phyloP scores from a whole-genome alignment of 2,888 invertebrate species.

The Aleiodes leptofemur region DNA sequence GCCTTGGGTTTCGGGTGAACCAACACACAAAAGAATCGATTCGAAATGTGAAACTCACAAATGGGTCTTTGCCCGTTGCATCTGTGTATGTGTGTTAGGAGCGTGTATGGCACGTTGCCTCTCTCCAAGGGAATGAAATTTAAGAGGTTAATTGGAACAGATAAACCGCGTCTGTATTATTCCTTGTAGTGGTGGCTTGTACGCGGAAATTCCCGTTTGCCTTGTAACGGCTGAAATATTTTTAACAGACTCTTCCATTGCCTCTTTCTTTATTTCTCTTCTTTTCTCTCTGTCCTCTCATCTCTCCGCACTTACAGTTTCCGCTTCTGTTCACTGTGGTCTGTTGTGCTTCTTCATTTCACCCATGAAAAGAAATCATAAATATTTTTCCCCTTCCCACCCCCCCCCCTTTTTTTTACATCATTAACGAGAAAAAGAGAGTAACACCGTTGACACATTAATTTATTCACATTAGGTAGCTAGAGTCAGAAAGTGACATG shows the following conservation, averaged over 20 bases:
- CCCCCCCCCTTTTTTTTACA: conserved; percentile 27
- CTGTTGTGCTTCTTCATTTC: conserved; percentile 17
- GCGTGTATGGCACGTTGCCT: background rate
- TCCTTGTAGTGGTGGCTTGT: conserved; percentile 45
- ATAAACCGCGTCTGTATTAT: conserved; percentile 60
- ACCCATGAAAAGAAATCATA: conserved; percentile 40
- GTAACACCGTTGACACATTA: conserved; percentile 45
- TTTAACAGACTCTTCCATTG: conserved; percentile 31
- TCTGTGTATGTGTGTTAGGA: background rate
- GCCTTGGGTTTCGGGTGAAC: conserved; percentile 28
- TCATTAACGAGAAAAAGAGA: conserved; percentile 53
- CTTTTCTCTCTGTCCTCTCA: background rate
- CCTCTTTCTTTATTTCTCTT: conserved; percentile 18
- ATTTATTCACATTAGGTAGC: conserved; percentile 45
- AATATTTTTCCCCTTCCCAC: conserved; percentile 18
- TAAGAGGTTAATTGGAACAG: conserved; percentile 66
- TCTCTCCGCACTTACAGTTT: background rate
- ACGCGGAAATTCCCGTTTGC: conserved; percentile 36
- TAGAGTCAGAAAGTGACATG: conserved; percentile 47
- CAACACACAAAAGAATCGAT: conserved; percentile 44
- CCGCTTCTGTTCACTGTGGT: conserved; percentile 7
- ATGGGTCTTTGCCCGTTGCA: conserved; percentile 1
- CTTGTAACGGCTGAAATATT: conserved; percentile 30
- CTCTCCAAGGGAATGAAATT: conserved; percentile 54
- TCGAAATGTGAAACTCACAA: conserved; percentile 32